Conservation (phyloP, 2,888 invertebrate genomes). For the Carcina quercana region DNA sequence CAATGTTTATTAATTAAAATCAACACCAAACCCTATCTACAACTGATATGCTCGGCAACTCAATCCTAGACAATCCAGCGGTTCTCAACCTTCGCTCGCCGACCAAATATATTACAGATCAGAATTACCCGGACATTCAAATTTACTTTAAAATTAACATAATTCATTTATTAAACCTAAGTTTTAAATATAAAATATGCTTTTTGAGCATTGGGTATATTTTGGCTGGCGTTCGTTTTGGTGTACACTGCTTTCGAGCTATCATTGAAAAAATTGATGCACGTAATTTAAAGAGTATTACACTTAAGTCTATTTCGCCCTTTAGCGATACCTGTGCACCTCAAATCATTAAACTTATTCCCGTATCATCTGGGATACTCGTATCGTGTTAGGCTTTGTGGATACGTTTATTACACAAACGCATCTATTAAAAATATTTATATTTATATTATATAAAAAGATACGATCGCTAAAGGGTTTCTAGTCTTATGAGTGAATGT, state of each 20-base stretch:
- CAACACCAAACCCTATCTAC: slow-evolving; percentile 66
- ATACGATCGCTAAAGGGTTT: too few species aligned
- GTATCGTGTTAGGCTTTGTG: too few species aligned
- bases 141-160: slow-evolving; percentile 24
- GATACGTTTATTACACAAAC: too few species aligned
- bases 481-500: too few species aligned
- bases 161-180: slow-evolving; percentile 30
- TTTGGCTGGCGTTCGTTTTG: slow-evolving; percentile 14
- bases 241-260: slow-evolving; percentile 17
- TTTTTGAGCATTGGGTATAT: slow-evolving; percentile 35
- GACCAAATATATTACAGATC: slow-evolving; percentile 2
- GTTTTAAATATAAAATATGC: slow-evolving; percentile 29
- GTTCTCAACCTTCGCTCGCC: slow-evolving; percentile 3
- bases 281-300: slow-evolving; percentile 1
- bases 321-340: too few species aligned
- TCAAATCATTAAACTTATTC: too few species aligned
- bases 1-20: slow-evolving; percentile 60
- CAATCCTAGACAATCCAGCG: slow-evolving; percentile 24
- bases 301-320: too few species aligned
- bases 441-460: too few species aligned
- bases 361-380: too few species aligned
- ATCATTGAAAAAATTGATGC: neutral
- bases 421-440: too few species aligned
- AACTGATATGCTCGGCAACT: slow-evolving; percentile 60
- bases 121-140: slow-evolving; percentile 3